Base-by-base conservation (phyloP, 1,140 invertebrate genomes). In the Gonioctena quinquepunctata region DNA sequence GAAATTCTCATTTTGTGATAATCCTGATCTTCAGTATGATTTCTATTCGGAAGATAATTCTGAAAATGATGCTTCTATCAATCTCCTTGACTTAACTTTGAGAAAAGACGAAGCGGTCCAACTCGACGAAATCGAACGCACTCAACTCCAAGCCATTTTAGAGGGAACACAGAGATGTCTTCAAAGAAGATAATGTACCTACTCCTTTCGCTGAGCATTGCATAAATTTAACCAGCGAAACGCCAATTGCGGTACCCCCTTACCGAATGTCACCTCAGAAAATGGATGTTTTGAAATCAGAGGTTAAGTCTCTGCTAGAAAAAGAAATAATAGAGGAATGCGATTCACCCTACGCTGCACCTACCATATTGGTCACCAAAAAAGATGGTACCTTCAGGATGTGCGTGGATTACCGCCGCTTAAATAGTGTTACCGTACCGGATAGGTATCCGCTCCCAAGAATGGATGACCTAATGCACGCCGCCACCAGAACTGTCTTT, bases 301-400 rank as follows among this genome's bases (percentile, higher is more conserved):
- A 60, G 28, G 8, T 33, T 7, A 71, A 49, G 23, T 72, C 25
- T 80, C 85, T 79, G 49, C 84, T 0, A 19, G 71, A 11, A 61
- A 33, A 77, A 3, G 79, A 73, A 1, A 70, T 86, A 0, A 82
- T 87, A 1, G 80, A 84, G 71, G 82, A 83, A 0, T 82, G 82
- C 3, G 73, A 76, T 0, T 83, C 80, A 11, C 75, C 28, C 0
- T 89, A 86, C 83, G 75, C 81, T 6, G 82, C 82, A 0, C 87
- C 85, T 1, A 71, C 86, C 0, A 81, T 88, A 0, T 59, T 88
- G 11, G 83, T 88, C 0, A 76, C 72, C 0, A 90, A 90, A 67
- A 85, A 86, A 27, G 71, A 82, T 67, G 77, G 77, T 21, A 67
- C n/a, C 2, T 72, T 60, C 1, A 54, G 83, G 8, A 73, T 86